Evolutionary conservation across 2,113 vertebrate species (phyloP).

Genomic region (Dasyurus viverrinus): DNA sequence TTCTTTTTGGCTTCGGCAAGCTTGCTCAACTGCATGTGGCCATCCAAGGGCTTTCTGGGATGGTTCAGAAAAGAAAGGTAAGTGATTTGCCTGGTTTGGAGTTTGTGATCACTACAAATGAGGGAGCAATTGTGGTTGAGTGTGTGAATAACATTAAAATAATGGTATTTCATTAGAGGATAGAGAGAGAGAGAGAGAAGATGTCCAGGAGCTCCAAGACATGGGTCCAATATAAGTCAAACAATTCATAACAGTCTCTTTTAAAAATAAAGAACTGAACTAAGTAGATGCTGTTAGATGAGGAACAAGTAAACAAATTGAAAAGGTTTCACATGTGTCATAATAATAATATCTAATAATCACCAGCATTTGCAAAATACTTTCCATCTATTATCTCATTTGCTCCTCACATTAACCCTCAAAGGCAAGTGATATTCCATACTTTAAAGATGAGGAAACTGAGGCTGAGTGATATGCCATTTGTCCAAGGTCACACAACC

Average conservation of each 20-base stretch:
- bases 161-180: conserved; percentile 59
- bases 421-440: background rate
- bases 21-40: conserved; percentile 78
- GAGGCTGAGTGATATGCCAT: background rate
- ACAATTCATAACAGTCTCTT: background rate
- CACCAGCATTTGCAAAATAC: background rate
- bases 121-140: conserved; percentile 67
- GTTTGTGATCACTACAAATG: conserved; percentile 61
- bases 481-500: background rate
- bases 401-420: background rate
- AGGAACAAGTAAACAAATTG: background rate
- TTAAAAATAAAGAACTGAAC: background rate
- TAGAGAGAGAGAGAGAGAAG: conserved; percentile 52
- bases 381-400: background rate
- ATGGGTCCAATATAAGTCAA: background rate
- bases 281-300: background rate
- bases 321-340: background rate
- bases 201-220: background rate
- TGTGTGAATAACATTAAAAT: conserved; percentile 58
- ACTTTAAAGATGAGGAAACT: background rate
- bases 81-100: conserved; percentile 51
- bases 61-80: conserved; percentile 51
- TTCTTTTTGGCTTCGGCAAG: conserved; percentile 47
- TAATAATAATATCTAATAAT: background rate
- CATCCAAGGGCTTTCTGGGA: conserved; percentile 65